phyloP scores from a whole-genome alignment of 2,113 vertebrate genomes.

The Malaclemys terrapin region DNA sequence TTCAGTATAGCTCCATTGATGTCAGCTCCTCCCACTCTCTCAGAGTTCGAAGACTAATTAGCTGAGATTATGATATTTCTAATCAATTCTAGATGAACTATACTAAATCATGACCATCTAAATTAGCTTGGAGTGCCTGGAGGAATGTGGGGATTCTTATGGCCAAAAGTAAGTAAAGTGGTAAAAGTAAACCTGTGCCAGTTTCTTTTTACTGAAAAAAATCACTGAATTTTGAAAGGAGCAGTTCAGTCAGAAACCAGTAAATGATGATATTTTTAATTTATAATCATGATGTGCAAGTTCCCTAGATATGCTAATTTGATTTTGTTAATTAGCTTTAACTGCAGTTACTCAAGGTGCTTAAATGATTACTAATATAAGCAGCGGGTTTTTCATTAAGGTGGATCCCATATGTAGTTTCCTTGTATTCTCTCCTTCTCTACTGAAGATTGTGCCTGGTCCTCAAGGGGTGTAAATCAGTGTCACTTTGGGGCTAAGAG shows the following conservation, averaged over 20 bases:
- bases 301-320: neutral
- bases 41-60: neutral
- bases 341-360: neutral
- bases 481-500: neutral
- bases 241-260: neutral
- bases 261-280: neutral
- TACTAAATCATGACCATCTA: neutral
- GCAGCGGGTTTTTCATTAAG: neutral
- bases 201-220: neutral
- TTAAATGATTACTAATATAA: neutral
- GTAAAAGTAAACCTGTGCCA: neutral
- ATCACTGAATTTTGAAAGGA: neutral
- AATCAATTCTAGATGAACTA: neutral
- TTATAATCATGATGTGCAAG: neutral
- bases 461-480: neutral
- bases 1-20: neutral
- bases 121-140: neutral
- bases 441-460: neutral
- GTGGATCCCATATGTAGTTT: neutral
- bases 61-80: neutral
- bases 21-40: neutral
- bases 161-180: neutral
- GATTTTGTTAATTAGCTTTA: neutral
- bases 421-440: neutral
- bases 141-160: accelerated